Base-by-base conservation (phyloP, 1,140 invertebrate species). In the Mya arenaria region DNA sequence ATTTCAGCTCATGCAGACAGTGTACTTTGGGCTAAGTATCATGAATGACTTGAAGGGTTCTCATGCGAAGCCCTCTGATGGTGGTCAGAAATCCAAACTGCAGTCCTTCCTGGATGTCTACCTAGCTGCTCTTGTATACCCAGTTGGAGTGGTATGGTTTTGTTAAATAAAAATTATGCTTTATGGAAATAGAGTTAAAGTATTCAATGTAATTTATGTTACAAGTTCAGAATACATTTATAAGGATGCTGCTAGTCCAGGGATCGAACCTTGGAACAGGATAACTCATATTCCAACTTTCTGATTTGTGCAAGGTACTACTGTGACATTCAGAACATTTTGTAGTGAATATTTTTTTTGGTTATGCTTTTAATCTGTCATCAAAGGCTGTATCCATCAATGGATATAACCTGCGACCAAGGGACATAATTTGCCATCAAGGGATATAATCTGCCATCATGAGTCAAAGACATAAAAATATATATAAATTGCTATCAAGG, bases 61-160 rank as follows among this genome's bases (percentile, higher is more conserved):
- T 17, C 84, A 87, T 65, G 63, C 66, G 17, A 55, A 66, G 25
- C 87, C 88, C 13, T 73, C 68, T 63, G 62, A 84, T 19, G 65
- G 60, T 10, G 28, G 82, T 15, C 79, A 58, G 23, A 81, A 81
- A 17, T 69, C 83, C 15, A 62, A 94, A 1, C 94, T 97, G 37
- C 94, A 96, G 58, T 94, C 94, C 86, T 89, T 96, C 25, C 96
- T 96, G 89, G 96, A 98, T 92, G 94, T 93, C 74, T 86, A 97
- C 3, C 95, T 96, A 87, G 94, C 95, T 74, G 92, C 95, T 5
- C 91, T 97, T 71, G 96, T 95, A 74, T 97, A 97, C 89, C 97
- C 97, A 23, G 89, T 97, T 6, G 91, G 91, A 66, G 83, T 85
- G 28, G 90, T 92, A 84, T 83, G 82, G 85, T 44, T 32, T 37